These are phyloP conservation scores for Xylota sylvarum DNA, from an alignment of 2,888 invertebrate species.

Conservation along the genomic window DNA sequence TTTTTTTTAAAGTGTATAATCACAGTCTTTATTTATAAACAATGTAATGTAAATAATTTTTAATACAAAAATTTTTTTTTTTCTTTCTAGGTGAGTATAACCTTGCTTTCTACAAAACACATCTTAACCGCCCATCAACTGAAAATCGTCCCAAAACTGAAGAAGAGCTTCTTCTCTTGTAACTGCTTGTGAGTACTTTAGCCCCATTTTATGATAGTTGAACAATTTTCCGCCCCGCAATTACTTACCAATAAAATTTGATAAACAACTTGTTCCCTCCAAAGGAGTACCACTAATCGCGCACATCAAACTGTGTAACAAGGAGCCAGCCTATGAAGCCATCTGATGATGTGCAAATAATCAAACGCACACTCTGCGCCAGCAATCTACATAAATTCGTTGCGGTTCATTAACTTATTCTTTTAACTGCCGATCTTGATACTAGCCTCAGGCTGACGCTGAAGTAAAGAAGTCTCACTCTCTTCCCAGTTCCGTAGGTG, in stretches of 20 bases:
- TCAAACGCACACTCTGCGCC: slow-evolving; percentile 10
- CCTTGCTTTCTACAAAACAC: background rate
- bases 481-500: slow-evolving; percentile 17
- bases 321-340: background rate
- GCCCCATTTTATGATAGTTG: background rate
- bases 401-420: slow-evolving; percentile 54
- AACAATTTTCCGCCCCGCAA: background rate
- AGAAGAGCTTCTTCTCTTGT: too few relatives aligned
- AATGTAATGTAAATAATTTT: background rate
- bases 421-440: slow-evolving; percentile 48
- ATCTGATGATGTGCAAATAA: slow-evolving; percentile 49
- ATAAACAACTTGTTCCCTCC: slow-evolving; percentile 1
- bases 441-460: slow-evolving; percentile 22
- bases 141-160: background rate
- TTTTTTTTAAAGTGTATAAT: too few relatives aligned
- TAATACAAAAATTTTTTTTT: slow-evolving; percentile 22
- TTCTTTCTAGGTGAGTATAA: slow-evolving; percentile 39
- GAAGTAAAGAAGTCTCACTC: slow-evolving; percentile 15
- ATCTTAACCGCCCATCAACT: background rate
- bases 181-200: slow-evolving; percentile 6
- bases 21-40: too few relatives aligned
- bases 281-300: background rate
- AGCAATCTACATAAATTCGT: slow-evolving; percentile 28
- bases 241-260: background rate
- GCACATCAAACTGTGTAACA: slow-evolving; percentile 4